These are phyloP conservation scores for Ceyx margarethae DNA, from an alignment of 2,113 vertebrate genomes.

Conservation along the genomic window DNA sequence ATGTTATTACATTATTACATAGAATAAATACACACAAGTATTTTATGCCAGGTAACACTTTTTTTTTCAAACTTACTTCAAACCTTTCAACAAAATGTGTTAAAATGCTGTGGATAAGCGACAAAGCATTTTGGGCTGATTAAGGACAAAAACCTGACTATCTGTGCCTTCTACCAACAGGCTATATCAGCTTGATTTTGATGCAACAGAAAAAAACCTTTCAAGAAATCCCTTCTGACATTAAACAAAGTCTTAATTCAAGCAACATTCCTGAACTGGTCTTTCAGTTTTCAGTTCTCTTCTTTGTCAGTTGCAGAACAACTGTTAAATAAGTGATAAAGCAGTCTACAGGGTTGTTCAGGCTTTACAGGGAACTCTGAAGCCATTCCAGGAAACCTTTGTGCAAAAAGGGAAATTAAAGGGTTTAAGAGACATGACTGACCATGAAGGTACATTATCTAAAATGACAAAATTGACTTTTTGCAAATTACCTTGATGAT, in stretches of 20 bases:
- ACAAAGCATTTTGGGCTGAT: background rate
- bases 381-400: background rate
- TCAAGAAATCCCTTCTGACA: background rate
- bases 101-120: background rate
- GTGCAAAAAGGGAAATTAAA: background rate
- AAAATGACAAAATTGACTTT: background rate
- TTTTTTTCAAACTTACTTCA: background rate
- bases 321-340: background rate
- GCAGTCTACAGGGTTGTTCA: background rate
- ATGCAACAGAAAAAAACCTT: background rate
- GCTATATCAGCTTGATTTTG: background rate
- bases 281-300: background rate
- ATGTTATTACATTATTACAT: background rate
- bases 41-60: background rate
- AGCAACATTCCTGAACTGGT: background rate
- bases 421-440: background rate
- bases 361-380: background rate
- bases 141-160: background rate
- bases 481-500: constrained; percentile 89
- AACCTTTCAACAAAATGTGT: background rate
- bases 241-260: background rate
- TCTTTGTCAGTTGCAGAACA: background rate
- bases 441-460: background rate
- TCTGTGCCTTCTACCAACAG: background rate
- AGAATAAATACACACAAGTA: background rate